phyloP scores from a whole-genome alignment of 2,888 invertebrate species.

The Unio delphinus region DNA sequence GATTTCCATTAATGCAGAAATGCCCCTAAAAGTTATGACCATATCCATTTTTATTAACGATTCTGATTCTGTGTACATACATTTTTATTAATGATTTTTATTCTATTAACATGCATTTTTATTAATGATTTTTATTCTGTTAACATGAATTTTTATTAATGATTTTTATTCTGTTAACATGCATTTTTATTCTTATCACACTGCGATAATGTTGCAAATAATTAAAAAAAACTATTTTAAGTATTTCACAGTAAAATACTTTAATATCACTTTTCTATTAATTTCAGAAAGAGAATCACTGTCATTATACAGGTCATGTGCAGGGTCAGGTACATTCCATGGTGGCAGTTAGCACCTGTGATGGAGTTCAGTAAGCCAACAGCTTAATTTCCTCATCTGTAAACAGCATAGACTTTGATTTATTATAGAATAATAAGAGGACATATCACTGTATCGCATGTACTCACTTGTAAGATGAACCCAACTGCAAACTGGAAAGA shows the following conservation, averaged over 20 bases:
- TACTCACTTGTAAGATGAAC: background rate
- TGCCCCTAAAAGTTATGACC: too few relatives aligned
- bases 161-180: too few relatives aligned
- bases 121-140: too few relatives aligned
- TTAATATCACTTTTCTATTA: slow-evolving; percentile 3
- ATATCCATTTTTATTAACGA: background rate
- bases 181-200: too few relatives aligned
- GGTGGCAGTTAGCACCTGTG: slow-evolving; percentile 82
- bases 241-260: too few relatives aligned
- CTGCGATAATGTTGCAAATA: too few relatives aligned
- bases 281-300: slow-evolving; percentile 70
- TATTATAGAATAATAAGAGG: background rate
- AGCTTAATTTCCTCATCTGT: background rate
- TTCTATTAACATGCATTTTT: too few relatives aligned
- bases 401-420: background rate
- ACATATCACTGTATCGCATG: background rate
- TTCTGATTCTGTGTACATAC: too few relatives aligned
- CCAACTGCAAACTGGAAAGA: background rate
- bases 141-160: too few relatives aligned
- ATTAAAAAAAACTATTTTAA: too few relatives aligned
- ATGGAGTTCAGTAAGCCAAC: slow-evolving; percentile 81
- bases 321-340: slow-evolving; percentile 78
- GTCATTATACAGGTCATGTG: slow-evolving; percentile 81
- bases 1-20: too few relatives aligned
- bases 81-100: too few relatives aligned